A percentile compares a stretch with the other conserved stretches of the same genome.
phyloP scores from a whole-genome alignment of 1,140 invertebrate species.

The Nymphalis io region DNA sequence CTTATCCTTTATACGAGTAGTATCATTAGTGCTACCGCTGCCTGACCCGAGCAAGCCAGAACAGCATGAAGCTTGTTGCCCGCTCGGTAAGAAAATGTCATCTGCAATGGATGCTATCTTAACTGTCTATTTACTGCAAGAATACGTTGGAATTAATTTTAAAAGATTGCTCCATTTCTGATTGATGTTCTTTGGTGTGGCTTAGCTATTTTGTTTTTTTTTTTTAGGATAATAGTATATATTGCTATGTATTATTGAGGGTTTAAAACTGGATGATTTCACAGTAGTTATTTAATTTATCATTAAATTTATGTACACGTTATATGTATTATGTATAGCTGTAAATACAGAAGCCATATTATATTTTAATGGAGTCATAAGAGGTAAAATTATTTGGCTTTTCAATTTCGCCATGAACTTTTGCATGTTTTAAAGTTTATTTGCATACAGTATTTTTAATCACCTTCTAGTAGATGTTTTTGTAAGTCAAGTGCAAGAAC shows the following conservation, averaged over 20 bases:
- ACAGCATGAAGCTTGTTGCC: constrained; percentile 93
- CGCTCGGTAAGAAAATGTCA: constrained; percentile 84
- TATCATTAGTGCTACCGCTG: constrained; percentile 88
- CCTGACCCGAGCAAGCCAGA: constrained; percentile 91
- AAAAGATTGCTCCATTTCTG: constrained; percentile 30
- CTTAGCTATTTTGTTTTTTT: constrained; percentile 35
- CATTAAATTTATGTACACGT: constrained; percentile 15
- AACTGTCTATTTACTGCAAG: neutral
- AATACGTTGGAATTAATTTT: neutral
- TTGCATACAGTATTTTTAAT: constrained; percentile 40
- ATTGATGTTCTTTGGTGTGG: constrained; percentile 32
- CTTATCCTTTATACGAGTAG: constrained; percentile 79
- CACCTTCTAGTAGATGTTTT: constrained; percentile 24
- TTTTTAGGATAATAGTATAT: constrained; percentile 33
- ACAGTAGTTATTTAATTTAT: constrained; percentile 7
- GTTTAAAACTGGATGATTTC: constrained; percentile 28
- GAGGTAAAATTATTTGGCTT: constrained; percentile 35
- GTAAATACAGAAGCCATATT: constrained; percentile 22
- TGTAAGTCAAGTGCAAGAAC: constrained; percentile 38
- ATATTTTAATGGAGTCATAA: constrained; percentile 31
- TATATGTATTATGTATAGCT: constrained; percentile 19
- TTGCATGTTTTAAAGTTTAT: constrained; percentile 46
- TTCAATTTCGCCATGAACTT: constrained; percentile 28
- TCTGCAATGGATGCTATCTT: constrained; percentile 47
- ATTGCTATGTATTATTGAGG: constrained; percentile 38